These are phyloP conservation scores for Drosophila sechellia DNA, from an alignment of 1,140 invertebrate species.

Conservation along the genomic window DNA sequence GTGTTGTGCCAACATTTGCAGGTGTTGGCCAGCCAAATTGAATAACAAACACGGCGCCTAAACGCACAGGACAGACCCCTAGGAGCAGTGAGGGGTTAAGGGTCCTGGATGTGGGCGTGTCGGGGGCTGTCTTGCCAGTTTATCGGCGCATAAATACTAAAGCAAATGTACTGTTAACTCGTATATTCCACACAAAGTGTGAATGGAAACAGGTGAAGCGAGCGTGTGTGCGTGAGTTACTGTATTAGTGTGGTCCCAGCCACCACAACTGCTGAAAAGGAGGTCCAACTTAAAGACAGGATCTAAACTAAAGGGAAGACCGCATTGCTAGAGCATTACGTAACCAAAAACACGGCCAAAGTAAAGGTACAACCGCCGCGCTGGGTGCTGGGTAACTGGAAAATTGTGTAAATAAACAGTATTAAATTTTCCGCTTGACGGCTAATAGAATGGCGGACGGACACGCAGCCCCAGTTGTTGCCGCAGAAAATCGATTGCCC, in stretches of 20 bases:
- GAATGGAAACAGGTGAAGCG: conserved; percentile 41
- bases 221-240: conserved; percentile 15
- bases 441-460: conserved; percentile 68
- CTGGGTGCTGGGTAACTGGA: conserved; percentile 18
- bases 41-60: conserved; percentile 61
- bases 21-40: conserved; percentile 52
- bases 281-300: conserved; percentile 42
- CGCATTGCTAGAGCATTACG: conserved; percentile 50
- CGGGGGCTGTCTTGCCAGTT: conserved; percentile 17
- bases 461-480: conserved; percentile 53
- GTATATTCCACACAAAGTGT: conserved; percentile 72
- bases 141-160: conserved; percentile 72
- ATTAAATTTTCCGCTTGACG: conserved; percentile 70
- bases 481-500: conserved; percentile 67
- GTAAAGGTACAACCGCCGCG: conserved; percentile 19
- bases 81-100: neutral
- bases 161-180: conserved; percentile 78
- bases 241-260: conserved; percentile 32
- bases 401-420: conserved; percentile 74
- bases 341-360: conserved; percentile 41
- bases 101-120: conserved; percentile 6
- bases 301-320: neutral
- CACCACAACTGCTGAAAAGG: conserved; percentile 6
- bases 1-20: conserved; percentile 16
- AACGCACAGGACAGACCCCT: conserved; percentile 22